Evolutionary conservation across 2,888 invertebrate species (phyloP), one percentile per base, ranked within the genome.

Genomic region (Calliscelio sp.): DNA sequence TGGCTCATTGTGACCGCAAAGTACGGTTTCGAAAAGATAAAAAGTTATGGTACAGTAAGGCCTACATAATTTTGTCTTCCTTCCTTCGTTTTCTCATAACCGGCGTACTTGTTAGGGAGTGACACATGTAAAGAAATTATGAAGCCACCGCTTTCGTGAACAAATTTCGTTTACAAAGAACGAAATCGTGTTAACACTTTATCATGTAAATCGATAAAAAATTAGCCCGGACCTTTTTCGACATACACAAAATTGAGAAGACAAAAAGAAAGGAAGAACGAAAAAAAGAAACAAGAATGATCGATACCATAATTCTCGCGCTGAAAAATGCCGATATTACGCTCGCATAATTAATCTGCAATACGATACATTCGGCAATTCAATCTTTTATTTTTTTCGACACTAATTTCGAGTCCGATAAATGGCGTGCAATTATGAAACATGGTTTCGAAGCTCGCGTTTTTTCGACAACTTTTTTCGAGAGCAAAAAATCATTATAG

Each of bases 21-120:
- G 65, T 78, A 82, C 82, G 66, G 82, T 78, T 73, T 66, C 82
- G 77, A 78, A 73, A 78, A 78, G 66, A 82, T 77, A 82, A 82
- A 82, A 82, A 81, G 65, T 81, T 81, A 77, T 81, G 75, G 74
- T 63, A 74, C 74, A 75, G 77, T 71, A 51, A 82, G 81, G 71
- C 81, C 81, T 75, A 82, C 81, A 71, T 82, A 75, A 75, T 81
- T 81, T 81, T 75, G 81, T 81, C 81, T 81, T 81, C 70, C 70
- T 75, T 75, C 63, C 71, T 71, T 63, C 81, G 81, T 75, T 70
- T 28, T 70, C 75, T 75, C 75, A 81, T 81, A 81, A 81, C 81
- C n/a, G 74, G 32, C 68, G 81, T 57, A 80, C 80, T 80, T 81
- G 70, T 75, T 81, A 81, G 63, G 81, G 81, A 81, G 57, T 81